phyloP scores from a whole-genome alignment of 2,888 invertebrate species.

The Epistrophe eligans region DNA sequence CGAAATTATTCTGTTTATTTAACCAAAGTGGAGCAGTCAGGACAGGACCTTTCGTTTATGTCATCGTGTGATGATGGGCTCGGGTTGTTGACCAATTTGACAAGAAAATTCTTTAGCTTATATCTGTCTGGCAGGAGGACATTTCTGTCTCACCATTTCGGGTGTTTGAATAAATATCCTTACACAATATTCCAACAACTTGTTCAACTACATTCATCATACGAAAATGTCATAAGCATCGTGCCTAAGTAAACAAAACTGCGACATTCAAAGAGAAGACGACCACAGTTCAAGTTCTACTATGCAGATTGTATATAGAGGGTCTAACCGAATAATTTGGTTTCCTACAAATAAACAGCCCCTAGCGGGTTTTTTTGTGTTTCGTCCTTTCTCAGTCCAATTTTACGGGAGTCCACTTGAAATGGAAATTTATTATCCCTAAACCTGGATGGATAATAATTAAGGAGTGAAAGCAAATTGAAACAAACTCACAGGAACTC shows the following conservation, averaged over 20 bases:
- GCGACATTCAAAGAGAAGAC: no score
- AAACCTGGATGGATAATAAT: slow-evolving; percentile 51
- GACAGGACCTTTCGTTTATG: slow-evolving; percentile 34
- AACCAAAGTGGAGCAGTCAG: slow-evolving; percentile 67
- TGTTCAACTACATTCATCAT: slow-evolving; percentile 56
- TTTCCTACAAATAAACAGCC: slow-evolving; percentile 35
- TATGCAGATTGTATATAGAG: no score
- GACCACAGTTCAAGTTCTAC: not conserved
- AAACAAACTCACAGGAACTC: slow-evolving; percentile 65
- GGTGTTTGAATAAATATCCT: slow-evolving; percentile 67
- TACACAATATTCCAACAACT: slow-evolving; percentile 33
- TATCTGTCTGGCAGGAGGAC: slow-evolving; percentile 43
- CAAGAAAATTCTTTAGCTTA: slow-evolving; percentile 40
- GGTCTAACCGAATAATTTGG: slow-evolving; percentile 6
- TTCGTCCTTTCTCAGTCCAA: slow-evolving; percentile 28
- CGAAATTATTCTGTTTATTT: slow-evolving; percentile 53
- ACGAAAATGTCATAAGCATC: slow-evolving; percentile 61
- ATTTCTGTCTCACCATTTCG: slow-evolving; percentile 37
- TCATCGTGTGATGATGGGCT: slow-evolving; percentile 16
- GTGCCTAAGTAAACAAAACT: slow-evolving; percentile 57
- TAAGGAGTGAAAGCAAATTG: slow-evolving; percentile 61
- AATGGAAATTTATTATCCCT: slow-evolving; percentile 68
- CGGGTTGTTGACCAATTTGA: slow-evolving; percentile 61
- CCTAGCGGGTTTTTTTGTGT: slow-evolving; percentile 4
- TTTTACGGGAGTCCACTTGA: slow-evolving; percentile 54